These are phyloP conservation scores for Drosophila nigricruria DNA, from an alignment of 2,888 invertebrate genomes.

Conservation along the genomic window DNA sequence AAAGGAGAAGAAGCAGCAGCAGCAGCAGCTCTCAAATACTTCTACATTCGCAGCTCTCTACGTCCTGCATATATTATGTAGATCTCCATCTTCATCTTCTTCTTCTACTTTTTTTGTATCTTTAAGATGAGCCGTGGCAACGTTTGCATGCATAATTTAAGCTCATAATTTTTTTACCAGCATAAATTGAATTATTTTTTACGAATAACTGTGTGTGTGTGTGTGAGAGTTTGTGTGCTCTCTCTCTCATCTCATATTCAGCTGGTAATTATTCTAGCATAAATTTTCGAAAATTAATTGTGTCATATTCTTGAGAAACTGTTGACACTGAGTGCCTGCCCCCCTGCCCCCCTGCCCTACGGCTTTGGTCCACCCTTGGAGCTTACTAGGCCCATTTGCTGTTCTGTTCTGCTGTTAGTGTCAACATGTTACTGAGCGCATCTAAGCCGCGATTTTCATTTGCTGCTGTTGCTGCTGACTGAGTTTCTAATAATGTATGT, in stretches of 20 bases:
- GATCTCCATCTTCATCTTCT: slow-evolving; percentile 11
- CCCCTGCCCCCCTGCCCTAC: background rate
- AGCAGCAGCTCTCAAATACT: too few species aligned
- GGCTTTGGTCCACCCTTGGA: background rate
- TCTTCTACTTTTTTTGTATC: slow-evolving; percentile 17
- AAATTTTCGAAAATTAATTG: slow-evolving; percentile 70
- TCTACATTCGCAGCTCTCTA: background rate
- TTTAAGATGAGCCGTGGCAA: slow-evolving; percentile 48
- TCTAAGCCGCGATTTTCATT: slow-evolving; percentile 53
- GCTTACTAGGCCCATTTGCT: slow-evolving; percentile 16
- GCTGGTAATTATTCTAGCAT: slow-evolving; percentile 74
- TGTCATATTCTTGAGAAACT: slow-evolving; percentile 54
- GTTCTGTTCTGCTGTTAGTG: slow-evolving; percentile 15
- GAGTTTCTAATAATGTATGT: slow-evolving; percentile 43
- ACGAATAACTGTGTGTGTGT: slow-evolving; percentile 1
- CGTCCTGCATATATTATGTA: slow-evolving; percentile 46
- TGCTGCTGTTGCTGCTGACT: slow-evolving; percentile 31
- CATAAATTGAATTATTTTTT: slow-evolving; percentile 58
- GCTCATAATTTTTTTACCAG: slow-evolving; percentile 52
- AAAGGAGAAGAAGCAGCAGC: background rate
- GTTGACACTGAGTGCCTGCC: slow-evolving; percentile 44
- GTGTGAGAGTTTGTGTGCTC: slow-evolving; percentile 2
- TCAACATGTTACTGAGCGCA: slow-evolving; percentile 46
- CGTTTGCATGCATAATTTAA: slow-evolving; percentile 62
- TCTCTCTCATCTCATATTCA: slow-evolving; percentile 27